These are phyloP conservation scores for Morinoia aosen DNA, from an alignment of 2,888 invertebrate species.

Conservation along the genomic window DNA sequence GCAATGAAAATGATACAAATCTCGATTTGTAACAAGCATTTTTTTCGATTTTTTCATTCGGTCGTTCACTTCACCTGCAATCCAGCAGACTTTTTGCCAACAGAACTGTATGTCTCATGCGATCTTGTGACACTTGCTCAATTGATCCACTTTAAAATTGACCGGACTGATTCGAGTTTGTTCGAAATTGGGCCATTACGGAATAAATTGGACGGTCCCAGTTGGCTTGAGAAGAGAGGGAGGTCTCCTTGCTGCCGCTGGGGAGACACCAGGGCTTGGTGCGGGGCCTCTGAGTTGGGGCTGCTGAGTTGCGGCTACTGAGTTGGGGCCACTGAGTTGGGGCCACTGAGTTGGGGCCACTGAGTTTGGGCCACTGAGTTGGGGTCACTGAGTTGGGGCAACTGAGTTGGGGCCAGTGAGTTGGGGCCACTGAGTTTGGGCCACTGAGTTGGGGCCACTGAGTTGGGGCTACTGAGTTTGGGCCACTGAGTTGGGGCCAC, in stretches of 20 bases:
- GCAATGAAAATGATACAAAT: background rate
- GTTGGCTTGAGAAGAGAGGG: background rate
- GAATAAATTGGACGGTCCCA: background rate
- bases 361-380: too few relatives aligned
- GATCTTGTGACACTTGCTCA: background rate
- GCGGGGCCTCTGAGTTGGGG: too few relatives aligned
- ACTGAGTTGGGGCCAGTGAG: too few relatives aligned
- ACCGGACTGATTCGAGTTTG: background rate
- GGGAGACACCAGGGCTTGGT: too few relatives aligned
- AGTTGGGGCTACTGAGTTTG: too few relatives aligned
- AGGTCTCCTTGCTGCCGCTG: background rate
- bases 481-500: too few relatives aligned
- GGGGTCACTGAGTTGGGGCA: too few relatives aligned
- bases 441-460: too few relatives aligned
- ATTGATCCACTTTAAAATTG: background rate
- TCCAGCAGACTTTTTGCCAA: background rate
- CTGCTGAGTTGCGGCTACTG: too few relatives aligned
- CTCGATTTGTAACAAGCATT: background rate
- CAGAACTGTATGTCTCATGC: background rate
- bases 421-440: too few relatives aligned
- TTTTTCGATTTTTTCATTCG: background rate
- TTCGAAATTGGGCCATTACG: background rate
- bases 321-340: too few relatives aligned
- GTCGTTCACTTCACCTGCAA: background rate
- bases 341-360: too few relatives aligned